A percentile compares a stretch with the other conserved stretches of the same genome.
phyloP scores from a whole-genome alignment of 1,140 invertebrate genomes.

The Drosophila grimshawi region DNA sequence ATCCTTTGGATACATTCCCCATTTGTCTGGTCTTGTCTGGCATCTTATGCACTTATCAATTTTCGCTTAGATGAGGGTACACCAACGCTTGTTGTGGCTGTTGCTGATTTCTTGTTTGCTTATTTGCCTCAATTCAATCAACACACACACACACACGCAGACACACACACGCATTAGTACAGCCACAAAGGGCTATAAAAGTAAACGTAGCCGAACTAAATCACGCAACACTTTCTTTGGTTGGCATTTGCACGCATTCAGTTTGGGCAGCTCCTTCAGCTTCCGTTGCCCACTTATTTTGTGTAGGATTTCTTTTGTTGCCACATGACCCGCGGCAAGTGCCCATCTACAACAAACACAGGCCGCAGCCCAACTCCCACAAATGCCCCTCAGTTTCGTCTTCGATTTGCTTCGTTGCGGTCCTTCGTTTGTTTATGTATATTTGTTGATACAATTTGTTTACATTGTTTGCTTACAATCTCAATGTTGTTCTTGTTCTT shows the following conservation, averaged over 20 bases:
- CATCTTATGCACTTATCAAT: slow-evolving; percentile 73
- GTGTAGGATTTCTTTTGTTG: slow-evolving; percentile 71
- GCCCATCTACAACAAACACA: slow-evolving; percentile 31
- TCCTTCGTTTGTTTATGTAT: slow-evolving; percentile 73
- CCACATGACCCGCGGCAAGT: slow-evolving; percentile 71
- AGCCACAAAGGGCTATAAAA: slow-evolving; percentile 59
- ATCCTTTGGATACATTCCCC: slow-evolving; percentile 36
- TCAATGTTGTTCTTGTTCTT: slow-evolving; percentile 64
- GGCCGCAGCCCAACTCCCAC: slow-evolving; percentile 1
- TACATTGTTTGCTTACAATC: slow-evolving; percentile 81
- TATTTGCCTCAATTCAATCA: slow-evolving; percentile 80
- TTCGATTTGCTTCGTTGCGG: slow-evolving; percentile 36
- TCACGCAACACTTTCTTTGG: slow-evolving; percentile 74
- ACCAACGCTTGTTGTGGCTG: slow-evolving; percentile 25
- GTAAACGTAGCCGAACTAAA: slow-evolving; percentile 72
- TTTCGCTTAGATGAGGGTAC: slow-evolving; percentile 50
- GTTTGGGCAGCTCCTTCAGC: slow-evolving; percentile 16
- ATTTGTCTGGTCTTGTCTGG: slow-evolving; percentile 21
- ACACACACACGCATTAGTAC: neutral
- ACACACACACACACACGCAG: slow-evolving; percentile 46
- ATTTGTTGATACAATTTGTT: slow-evolving; percentile 82
- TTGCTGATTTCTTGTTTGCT: slow-evolving; percentile 76
- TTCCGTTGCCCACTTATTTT: slow-evolving; percentile 43
- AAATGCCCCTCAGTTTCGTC: slow-evolving; percentile 1
- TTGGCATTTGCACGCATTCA: slow-evolving; percentile 68